These are phyloP conservation scores for Dryas iulia DNA, from an alignment of 1,140 invertebrate species.

Conservation along the genomic window DNA sequence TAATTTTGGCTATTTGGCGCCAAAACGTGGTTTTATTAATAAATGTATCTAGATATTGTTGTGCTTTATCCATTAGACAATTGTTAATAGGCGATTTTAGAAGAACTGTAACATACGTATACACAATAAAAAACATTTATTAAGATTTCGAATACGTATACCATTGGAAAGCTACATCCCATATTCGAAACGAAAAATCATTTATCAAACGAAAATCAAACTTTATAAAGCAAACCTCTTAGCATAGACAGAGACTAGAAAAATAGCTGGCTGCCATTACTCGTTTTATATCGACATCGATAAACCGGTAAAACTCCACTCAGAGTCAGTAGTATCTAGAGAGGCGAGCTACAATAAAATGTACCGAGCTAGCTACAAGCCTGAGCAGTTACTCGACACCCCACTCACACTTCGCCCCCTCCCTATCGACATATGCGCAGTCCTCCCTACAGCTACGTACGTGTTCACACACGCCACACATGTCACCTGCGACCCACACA, in stretches of 20 bases:
- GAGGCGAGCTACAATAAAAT: constrained; percentile 79
- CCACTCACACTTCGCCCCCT: constrained; percentile 39
- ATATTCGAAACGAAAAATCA: not conserved
- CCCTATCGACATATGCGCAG: constrained; percentile 68
- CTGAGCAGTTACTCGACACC: constrained; percentile 70
- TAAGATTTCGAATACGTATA: not conserved
- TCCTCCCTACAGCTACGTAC: constrained; percentile 38
- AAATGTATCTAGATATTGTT: not conserved
- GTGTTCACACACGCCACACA: constrained; percentile 43
- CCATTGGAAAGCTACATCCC: not conserved
- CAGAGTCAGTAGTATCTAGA: constrained; percentile 67
- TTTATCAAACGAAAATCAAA: not conserved
- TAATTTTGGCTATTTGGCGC: too few relatives aligned
- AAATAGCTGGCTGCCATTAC: constrained; percentile 53
- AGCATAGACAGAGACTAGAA: constrained; percentile 46
- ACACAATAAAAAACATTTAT: not conserved
- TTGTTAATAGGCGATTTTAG: not conserved
- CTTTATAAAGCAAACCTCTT: constrained; percentile 24
- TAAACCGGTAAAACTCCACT: constrained; percentile 49
- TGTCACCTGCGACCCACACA: constrained; percentile 28
- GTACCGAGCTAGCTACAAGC: constrained; percentile 75
- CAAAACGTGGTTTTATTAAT: too few relatives aligned
- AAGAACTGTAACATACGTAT: not conserved
- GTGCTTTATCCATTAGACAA: not conserved
- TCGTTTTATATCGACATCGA: constrained; percentile 69